Evolutionary conservation across 1,140 invertebrate genomes (phyloP).

Genomic region (Wasmannia auropunctata): DNA sequence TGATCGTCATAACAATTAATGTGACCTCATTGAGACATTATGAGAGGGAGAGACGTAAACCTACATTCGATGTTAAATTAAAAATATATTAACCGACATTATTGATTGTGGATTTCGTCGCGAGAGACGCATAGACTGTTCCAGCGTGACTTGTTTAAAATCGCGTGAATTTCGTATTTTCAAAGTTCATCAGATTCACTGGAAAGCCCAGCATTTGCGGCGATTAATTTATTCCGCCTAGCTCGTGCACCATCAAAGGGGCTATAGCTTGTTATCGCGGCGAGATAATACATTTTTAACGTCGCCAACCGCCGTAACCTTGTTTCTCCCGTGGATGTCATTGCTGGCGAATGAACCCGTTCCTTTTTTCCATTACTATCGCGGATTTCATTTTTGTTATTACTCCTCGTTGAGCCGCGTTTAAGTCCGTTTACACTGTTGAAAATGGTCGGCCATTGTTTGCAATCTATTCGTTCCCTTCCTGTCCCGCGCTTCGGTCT

Average conservation of each 20-base stretch:
- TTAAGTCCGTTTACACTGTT: constrained; percentile 53
- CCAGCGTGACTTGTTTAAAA: background rate
- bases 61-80: background rate
- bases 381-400: constrained; percentile 63
- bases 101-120: background rate
- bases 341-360: background rate
- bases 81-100: background rate
- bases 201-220: background rate
- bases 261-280: constrained; percentile 4
- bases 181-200: constrained; percentile 12
- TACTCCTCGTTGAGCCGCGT: constrained; percentile 41
- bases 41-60: background rate
- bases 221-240: constrained; percentile 53
- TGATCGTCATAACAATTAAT: constrained; percentile 24
- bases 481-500: background rate
- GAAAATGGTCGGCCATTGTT: constrained; percentile 57
- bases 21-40: background rate
- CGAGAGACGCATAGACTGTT: background rate
- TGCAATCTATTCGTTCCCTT: constrained; percentile 45
- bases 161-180: background rate
- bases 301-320: background rate
- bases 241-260: constrained; percentile 16
- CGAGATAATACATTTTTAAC: constrained; percentile 52
- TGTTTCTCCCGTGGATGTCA: constrained; percentile 1
- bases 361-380: constrained; percentile 24